These are phyloP conservation scores for Drosophila funebris DNA, from an alignment of 1,140 invertebrate species.

Conservation along the genomic window DNA sequence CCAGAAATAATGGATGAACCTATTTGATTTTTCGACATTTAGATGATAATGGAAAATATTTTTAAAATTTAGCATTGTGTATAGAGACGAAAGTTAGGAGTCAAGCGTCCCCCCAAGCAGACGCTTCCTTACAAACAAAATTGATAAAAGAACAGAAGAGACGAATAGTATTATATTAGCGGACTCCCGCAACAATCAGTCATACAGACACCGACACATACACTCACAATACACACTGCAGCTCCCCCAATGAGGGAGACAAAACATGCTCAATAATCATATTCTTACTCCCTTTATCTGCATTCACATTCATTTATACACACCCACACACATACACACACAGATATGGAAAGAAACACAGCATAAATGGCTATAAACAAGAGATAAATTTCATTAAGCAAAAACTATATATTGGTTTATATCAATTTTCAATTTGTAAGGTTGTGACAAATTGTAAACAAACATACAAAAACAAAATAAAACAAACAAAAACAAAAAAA, in stretches of 20 bases:
- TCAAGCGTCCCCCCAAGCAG: slow-evolving; percentile 32
- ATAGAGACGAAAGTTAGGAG: slow-evolving; percentile 53
- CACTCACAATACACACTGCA: slow-evolving; percentile 19
- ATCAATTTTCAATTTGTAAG: slow-evolving; percentile 84
- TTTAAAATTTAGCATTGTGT: slow-evolving; percentile 73
- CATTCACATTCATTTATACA: slow-evolving; percentile 15
- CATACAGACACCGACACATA: slow-evolving; percentile 32
- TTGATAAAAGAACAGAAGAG: slow-evolving; percentile 54
- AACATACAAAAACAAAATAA: slow-evolving; percentile 61
- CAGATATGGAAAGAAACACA: slow-evolving; percentile 31
- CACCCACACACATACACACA: slow-evolving; percentile 19
- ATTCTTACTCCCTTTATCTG: slow-evolving; percentile 10
- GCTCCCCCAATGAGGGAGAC: slow-evolving; percentile 7
- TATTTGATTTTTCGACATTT: slow-evolving; percentile 56
- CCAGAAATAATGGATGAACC: slow-evolving; percentile 26
- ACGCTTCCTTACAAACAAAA: slow-evolving; percentile 67
- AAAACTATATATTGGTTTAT: slow-evolving; percentile 74
- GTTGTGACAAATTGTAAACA: slow-evolving; percentile 84
- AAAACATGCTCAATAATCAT: slow-evolving; percentile 34
- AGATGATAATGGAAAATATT: slow-evolving; percentile 65
- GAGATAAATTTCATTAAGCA: slow-evolving; percentile 59
- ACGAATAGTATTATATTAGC: slow-evolving; percentile 61
- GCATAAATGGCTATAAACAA: slow-evolving; percentile 44
- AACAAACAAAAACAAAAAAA: slow-evolving; percentile 49
- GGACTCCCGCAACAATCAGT: slow-evolving; percentile 45